Conservation (phyloP, 2,113 vertebrate species). For the Deroptyus accipitrinus region DNA sequence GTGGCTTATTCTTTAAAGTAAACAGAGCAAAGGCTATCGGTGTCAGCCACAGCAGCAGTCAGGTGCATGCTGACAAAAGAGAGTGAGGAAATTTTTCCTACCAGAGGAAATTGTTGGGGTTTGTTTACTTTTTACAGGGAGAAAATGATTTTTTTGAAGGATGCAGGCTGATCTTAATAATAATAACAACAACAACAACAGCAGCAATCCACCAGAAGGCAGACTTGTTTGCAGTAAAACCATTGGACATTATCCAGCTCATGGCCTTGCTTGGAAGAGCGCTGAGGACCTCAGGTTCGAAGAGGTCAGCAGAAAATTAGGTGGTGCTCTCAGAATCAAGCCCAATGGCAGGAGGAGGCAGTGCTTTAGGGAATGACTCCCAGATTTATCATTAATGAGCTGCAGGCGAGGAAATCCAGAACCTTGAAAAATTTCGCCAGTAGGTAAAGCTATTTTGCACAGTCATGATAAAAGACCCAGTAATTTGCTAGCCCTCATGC, state of each 20-base stretch:
- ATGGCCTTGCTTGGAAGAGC: background rate
- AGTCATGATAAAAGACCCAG: background rate
- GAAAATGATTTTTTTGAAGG: background rate
- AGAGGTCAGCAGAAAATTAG: background rate
- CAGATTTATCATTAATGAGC: background rate
- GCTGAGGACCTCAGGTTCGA: background rate
- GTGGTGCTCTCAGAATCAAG: background rate
- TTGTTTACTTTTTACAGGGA: background rate
- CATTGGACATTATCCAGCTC: background rate
- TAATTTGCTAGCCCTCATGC: background rate
- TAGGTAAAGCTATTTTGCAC: conserved; percentile 8
- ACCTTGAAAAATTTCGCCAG: background rate
- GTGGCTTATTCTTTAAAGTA: conserved; percentile 59
- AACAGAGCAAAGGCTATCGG: conserved; percentile 46
- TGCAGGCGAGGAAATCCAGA: background rate
- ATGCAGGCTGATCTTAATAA: background rate
- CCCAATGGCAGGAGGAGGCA: background rate
- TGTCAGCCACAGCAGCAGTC: conserved; percentile 8
- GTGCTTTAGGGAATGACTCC: background rate
- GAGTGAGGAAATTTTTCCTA: background rate
- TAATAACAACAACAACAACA: background rate
- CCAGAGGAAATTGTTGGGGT: background rate
- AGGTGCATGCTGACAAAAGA: conserved; percentile 18
- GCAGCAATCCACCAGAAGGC: background rate
- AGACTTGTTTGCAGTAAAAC: background rate